Base-by-base conservation (phyloP, 2,888 invertebrate genomes). In the Malachius bipustulatus region DNA sequence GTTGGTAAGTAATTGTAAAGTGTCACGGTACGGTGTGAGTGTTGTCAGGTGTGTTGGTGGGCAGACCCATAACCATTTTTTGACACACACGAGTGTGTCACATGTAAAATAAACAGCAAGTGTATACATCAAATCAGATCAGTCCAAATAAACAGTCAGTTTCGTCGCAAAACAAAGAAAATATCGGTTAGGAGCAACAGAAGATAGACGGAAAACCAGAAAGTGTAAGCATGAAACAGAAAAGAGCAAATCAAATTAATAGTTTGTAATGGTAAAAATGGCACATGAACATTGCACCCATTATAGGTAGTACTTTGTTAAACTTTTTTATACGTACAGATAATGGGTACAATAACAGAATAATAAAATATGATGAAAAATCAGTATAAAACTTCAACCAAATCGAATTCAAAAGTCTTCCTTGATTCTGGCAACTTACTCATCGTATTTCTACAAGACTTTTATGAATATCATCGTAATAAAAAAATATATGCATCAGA, bases 151-250 rank as follows among this genome's bases (percentile, higher is more conserved):
- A 42, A 38, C 43, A 39, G 32, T 38, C 35, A 40, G 40, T 38
- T 14, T 44, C 34, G 37, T 36, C 9, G 31, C 31, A 31, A 31
- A 32, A 28, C 24, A n/a, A 32, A 19, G 12, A 32, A 27, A 27
- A 14, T 11, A 6, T 33, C 31, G 4, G 31, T 30, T 35, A 30
- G 26, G n/a, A 12, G 6, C 16, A 36, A 38, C 34, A 41, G 38
- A 36, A 36, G 33, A 31, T 34, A 27, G 24, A 19, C n/a, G 24
- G 24, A n/a, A 39, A 41, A 32, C 34, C 45, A 44, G 46, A 42
- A 48, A 58, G 54, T 47, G 60, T 52, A 63, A 60, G 63, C 63
- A 63, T 62, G 62, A 60, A 63, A 63, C 59, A 62, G 50, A 53
- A 54, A 54, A 55, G 56, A 56, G 54, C 54, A 56, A 57, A 57